Percentiles rank a stretch among this genome's conserved stretches.
Conservation (phyloP, 2,888 invertebrate genomes). For the Caradrina clavipalpis region DNA sequence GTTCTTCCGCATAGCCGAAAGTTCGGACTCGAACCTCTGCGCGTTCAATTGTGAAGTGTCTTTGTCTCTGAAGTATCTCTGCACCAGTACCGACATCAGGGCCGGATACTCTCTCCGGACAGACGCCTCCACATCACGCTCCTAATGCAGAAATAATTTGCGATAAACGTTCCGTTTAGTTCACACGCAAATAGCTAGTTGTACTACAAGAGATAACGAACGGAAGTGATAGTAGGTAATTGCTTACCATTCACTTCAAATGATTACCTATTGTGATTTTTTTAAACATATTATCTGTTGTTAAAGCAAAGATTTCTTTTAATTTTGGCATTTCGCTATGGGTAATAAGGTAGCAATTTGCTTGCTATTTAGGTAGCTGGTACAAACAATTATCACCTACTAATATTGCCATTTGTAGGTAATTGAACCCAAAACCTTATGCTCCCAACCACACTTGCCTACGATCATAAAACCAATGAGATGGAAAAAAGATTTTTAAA, state of each 20-base stretch:
- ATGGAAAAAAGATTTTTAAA: conserved; percentile 29
- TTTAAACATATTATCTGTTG: conserved; percentile 3
- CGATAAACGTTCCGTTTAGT: conserved; percentile 37
- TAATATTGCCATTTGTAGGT: not conserved
- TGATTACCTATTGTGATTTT: conserved; percentile 13
- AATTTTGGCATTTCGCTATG: not conserved
- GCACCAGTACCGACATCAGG: conserved; percentile 91
- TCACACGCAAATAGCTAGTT: conserved; percentile 39
- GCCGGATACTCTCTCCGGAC: conserved; percentile 87
- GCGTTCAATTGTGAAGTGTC: conserved; percentile 50
- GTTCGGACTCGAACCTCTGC: conserved; percentile 79
- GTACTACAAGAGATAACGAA: not conserved
- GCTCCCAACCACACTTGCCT: not conserved
- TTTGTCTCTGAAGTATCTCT: conserved; percentile 91
- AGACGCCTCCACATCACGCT: conserved; percentile 81
- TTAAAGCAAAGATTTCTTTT: not conserved
- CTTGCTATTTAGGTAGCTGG: not conserved
- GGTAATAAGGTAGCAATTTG: not conserved
- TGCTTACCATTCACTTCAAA: conserved; percentile 37
- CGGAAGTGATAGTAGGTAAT: conserved; percentile 35
- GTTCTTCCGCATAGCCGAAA: conserved; percentile 86
- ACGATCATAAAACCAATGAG: conserved; percentile 11
- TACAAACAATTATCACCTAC: not conserved
- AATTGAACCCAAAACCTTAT: conserved; percentile 12
- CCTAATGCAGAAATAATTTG: conserved; percentile 69